Percentiles rank a stretch among this genome's conserved stretches.
phyloP scores from a whole-genome alignment of 1,140 invertebrate species.

The Drosophila lini region DNA sequence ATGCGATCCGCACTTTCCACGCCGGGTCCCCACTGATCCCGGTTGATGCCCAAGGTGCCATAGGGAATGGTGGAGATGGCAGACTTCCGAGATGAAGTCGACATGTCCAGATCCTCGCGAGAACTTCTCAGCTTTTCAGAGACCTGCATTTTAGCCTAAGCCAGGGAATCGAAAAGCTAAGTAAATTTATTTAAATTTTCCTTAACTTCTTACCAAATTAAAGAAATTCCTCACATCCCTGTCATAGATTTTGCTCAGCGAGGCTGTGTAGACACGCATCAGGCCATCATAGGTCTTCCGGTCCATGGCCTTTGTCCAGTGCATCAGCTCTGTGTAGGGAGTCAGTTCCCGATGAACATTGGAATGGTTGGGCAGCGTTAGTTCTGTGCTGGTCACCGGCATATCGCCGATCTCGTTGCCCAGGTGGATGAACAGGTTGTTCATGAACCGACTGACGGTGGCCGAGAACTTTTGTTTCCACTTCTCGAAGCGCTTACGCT shows the following conservation, averaged over 20 bases:
- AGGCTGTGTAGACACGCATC: conserved; percentile 91
- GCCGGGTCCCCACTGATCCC: conserved; percentile 79
- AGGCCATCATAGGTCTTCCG: conserved; percentile 91
- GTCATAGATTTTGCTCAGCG: conserved; percentile 93
- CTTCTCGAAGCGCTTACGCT: conserved; percentile 93
- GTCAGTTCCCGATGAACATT: conserved; percentile 92
- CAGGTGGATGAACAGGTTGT: conserved; percentile 97
- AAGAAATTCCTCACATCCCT: conserved; percentile 92
- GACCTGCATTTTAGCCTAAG: conserved; percentile 86
- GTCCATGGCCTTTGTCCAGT: conserved; percentile 95
- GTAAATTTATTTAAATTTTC: background rate
- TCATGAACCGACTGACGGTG: conserved; percentile 93
- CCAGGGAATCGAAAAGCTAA: background rate
- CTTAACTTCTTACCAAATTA: conserved; percentile 85
- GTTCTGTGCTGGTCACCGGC: conserved; percentile 84
- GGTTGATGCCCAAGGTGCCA: conserved; percentile 79
- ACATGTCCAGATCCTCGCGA: conserved; percentile 78
- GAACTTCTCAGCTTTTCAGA: conserved; percentile 75
- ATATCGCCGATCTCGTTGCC: conserved; percentile 87
- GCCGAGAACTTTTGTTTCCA: conserved; percentile 93
- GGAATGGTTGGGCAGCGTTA: conserved; percentile 91
- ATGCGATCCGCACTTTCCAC: conserved; percentile 79
- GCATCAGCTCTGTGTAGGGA: conserved; percentile 95
- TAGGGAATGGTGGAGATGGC: conserved; percentile 74
- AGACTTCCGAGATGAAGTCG: conserved; percentile 73